Evolutionary conservation across 2,797 vertebrate species (phyloP).

Genomic region (Sylvia borin): DNA sequence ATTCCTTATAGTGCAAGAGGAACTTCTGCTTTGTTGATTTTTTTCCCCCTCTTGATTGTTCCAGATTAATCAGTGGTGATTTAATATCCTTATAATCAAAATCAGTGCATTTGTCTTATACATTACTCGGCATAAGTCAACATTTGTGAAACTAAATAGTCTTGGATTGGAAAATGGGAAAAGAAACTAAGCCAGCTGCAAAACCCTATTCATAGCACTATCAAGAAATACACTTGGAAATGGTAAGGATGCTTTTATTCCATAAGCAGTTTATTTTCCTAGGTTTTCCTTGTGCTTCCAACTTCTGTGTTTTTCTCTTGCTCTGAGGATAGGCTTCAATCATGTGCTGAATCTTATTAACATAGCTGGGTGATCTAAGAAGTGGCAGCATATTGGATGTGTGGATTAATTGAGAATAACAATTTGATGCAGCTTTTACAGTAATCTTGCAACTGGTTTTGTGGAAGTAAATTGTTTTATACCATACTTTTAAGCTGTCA

Average conservation of each 20-base stretch:
- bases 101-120: constrained; percentile 30
- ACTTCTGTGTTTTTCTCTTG: neutral
- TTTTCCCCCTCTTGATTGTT: neutral
- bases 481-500: neutral
- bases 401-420: constrained; percentile 13
- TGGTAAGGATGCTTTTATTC: neutral
- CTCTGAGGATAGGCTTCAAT: neutral
- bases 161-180: neutral
- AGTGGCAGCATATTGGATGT: neutral
- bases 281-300: neutral
- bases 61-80: constrained; percentile 19
- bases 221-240: neutral
- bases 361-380: neutral
- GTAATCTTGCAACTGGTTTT: neutral
- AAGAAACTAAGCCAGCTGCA: neutral
- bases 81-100: neutral
- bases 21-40: neutral
- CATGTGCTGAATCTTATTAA: neutral
- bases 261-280: neutral
- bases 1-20: neutral
- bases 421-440: neutral
- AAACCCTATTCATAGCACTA: neutral
- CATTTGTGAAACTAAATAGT: neutral
- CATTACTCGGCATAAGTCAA: neutral
- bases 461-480: neutral